Conservation (phyloP, 2,888 invertebrate genomes). For the Cynaeus angustus region DNA sequence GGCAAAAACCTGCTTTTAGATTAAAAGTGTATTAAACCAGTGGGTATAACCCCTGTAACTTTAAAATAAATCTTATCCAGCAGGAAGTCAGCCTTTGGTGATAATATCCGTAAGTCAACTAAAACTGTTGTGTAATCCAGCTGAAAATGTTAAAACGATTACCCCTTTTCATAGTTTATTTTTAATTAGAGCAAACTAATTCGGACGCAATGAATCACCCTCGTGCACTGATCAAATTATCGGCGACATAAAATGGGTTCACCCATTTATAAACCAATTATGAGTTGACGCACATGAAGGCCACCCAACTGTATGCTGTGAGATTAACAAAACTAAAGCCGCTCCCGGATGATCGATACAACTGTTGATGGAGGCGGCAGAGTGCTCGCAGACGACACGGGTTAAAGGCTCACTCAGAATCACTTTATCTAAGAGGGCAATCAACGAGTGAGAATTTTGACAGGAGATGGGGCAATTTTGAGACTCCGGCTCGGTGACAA, state of each 20-base stretch:
- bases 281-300: slow-evolving; percentile 21
- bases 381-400: slow-evolving; percentile 16
- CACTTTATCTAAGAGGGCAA: slow-evolving; percentile 22
- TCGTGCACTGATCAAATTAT: slow-evolving; percentile 36
- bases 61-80: no score
- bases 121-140: slow-evolving; percentile 23
- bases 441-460: slow-evolving; percentile 17
- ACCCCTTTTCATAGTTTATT: slow-evolving; percentile 16
- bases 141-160: slow-evolving; percentile 33
- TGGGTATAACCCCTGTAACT: no score
- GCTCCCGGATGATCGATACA: slow-evolving; percentile 37
- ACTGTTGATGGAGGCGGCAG: slow-evolving; percentile 30
- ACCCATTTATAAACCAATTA: slow-evolving; percentile 42
- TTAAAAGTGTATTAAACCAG: no score
- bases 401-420: slow-evolving; percentile 20
- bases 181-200: slow-evolving; percentile 45
- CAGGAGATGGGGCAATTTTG: slow-evolving; percentile 1
- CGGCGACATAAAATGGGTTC: slow-evolving; percentile 21
- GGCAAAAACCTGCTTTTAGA: no score
- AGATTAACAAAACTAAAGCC: slow-evolving; percentile 44
- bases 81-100: no score
- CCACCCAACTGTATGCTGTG: slow-evolving; percentile 10
- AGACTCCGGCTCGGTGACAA: slow-evolving; percentile 6
- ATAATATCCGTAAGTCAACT: background rate
- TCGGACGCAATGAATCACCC: slow-evolving; percentile 15